Percentiles rank a stretch among this genome's conserved stretches.
phyloP scores from a whole-genome alignment of 2,113 vertebrate genomes.

The Silurus asotus region DNA sequence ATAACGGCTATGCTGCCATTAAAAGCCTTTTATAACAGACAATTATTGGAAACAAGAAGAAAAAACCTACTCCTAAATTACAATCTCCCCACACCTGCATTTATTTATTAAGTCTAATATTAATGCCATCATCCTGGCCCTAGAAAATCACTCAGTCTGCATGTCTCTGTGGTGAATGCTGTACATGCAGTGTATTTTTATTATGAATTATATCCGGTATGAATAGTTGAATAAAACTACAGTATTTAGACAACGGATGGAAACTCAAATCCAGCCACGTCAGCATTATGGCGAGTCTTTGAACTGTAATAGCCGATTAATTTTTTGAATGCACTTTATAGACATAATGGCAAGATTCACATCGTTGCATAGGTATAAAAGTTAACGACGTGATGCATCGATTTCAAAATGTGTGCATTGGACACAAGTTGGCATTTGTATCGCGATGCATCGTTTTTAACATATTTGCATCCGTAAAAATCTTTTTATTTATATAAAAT shows the following conservation, averaged over 20 bases:
- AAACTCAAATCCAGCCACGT: not conserved
- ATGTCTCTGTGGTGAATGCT: not conserved
- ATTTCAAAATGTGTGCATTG: too few relatives aligned
- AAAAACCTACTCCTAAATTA: not conserved
- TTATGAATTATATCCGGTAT: not conserved
- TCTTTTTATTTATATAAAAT: too few relatives aligned
- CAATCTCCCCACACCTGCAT: not conserved
- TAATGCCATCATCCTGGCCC: not conserved
- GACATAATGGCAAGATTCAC: too few relatives aligned
- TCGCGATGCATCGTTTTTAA: too few relatives aligned
- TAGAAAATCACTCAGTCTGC: not conserved
- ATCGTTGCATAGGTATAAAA: too few relatives aligned
- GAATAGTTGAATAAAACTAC: not conserved
- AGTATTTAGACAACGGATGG: not conserved
- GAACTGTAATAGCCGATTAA: not conserved
- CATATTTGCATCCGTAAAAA: too few relatives aligned
- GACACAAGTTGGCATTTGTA: too few relatives aligned
- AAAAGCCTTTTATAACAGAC: not conserved
- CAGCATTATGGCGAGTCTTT: not conserved
- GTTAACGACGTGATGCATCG: too few relatives aligned
- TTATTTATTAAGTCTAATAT: not conserved
- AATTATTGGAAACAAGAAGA: not conserved
- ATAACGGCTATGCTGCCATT: not conserved
- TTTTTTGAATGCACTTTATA: too few relatives aligned
- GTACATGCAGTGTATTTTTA: not conserved